Evolutionary conservation across 2,113 vertebrate species (phyloP).

Genomic region (Mola mola): DNA sequence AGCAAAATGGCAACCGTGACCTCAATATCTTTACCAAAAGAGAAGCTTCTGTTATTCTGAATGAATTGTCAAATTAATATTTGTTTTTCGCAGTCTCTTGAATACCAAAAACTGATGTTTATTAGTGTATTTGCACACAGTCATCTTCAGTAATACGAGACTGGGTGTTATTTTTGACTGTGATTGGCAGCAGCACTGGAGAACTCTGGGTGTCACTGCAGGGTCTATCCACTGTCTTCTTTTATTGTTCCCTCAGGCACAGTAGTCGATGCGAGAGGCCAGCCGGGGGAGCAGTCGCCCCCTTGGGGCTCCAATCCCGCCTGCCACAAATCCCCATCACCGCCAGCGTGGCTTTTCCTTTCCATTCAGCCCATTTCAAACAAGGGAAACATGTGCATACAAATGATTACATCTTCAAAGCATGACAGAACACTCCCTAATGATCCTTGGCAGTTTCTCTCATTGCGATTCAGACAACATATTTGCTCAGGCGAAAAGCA

Average conservation of each 20-base stretch:
- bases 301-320: conserved; percentile 29
- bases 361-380: conserved; percentile 25
- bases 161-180: too few species aligned
- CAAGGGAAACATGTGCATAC: conserved; percentile 46
- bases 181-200: conserved; percentile 5
- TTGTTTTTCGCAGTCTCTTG: too few species aligned
- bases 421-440: conserved; percentile 11
- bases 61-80: too few species aligned
- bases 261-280: conserved; percentile 14
- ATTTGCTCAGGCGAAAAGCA: conserved; percentile 19
- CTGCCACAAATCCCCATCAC: conserved; percentile 40
- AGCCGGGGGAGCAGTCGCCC: conserved; percentile 46
- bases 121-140: too few species aligned
- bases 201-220: conserved; percentile 42
- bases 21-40: too few species aligned
- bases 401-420: conserved; percentile 51
- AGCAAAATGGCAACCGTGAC: too few species aligned
- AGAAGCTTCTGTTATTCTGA: too few species aligned
- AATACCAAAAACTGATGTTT: too few species aligned
- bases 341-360: conserved; percentile 9
- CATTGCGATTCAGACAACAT: conserved; percentile 52
- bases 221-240: conserved; percentile 38
- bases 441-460: conserved; percentile 37
- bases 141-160: too few species aligned
- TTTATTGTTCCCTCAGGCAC: conserved; percentile 44